Base-by-base conservation (phyloP, 2,888 invertebrate species). In the Drosophila atripex region DNA sequence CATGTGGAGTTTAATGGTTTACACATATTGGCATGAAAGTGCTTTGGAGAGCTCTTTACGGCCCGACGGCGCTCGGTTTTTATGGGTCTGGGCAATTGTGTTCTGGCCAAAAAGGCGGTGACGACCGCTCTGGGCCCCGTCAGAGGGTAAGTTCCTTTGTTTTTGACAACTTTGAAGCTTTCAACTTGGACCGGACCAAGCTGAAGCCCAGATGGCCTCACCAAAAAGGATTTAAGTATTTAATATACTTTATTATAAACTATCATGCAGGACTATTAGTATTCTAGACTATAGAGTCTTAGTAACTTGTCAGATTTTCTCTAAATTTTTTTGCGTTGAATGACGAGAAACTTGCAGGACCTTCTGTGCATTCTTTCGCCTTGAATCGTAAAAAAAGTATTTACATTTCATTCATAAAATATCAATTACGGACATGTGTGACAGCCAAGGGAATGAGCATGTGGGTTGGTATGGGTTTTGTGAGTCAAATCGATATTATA, bases 351-450 rank as follows among this genome's bases (percentile, higher is more conserved):
- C 21, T 7, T 7, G 23, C 21, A 16, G n/a, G 18, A 43, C 18
- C 71, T 57, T 25, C 21, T 28, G 52, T 32, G 8, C 1, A 21
- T 38, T 39, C 52, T 38, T 18, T 12, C 21, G 45, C 23, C 12
- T 11, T 51, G 46, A 38, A 63, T 64, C 63, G 83, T 86, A 75
- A 84, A 79, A 79, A 85, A 86, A 84, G 79, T 86, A 79, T 86
- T 86, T 82, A 86, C 86, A 84, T 85, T 85, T 77, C 85, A 85
- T 86, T 83, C 87, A 87, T 88, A 82, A 88, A 88, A 88, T 84
- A 83, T 82, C 88, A 88, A 88, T 86, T 86, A 88, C 84, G 72
- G 72, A 71, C 88, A 86, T 86, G 82, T 86, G 88, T 77, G 78
- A 74, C 86, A 80, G 73, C 71, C 68, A 74, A 72, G 73, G 64